Base-by-base conservation (phyloP, 1,140 invertebrate species). In the Drosophila pandora region DNA sequence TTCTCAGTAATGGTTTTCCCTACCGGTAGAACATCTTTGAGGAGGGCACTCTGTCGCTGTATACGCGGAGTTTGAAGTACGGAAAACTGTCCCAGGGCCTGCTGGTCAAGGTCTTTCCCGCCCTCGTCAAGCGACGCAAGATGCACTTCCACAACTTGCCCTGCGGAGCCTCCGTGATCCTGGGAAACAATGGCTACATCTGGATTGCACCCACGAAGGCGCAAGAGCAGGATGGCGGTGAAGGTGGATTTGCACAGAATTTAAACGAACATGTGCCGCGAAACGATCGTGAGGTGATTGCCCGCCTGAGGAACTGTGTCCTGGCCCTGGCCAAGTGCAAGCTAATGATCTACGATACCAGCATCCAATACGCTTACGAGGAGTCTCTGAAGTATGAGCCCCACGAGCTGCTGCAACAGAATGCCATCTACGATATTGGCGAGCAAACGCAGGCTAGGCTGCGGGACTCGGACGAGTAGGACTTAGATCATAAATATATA, bases 131-230 rank as follows among this genome's bases (percentile, higher is more conserved):
- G 91, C 93, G 98, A 22, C 95, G 97, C 52, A 99, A 99, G 92
- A 98, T 96, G 45, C 98, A 99, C 92, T 99, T 99, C 90, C 98
- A 99, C 88, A 97, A 97, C 92, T 93, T 99, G 32, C 95, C 96
- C 1, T 97, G 96, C 91, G 98, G 98, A 0, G 96, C 96, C 0
- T 97, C 95, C 72, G 93, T 99, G 7, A 99, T 99, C 60, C 94
- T 99, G 7, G 98, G 98, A 7, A 98, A 97, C 79, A 99, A 99
- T 92, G 99, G 99, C 0, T 99, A 96, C 77, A 95, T 99, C 55
- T 99, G 98, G 97, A 96, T 99, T 50, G 96, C 95, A 58, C 96
- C 97, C 12, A 95, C 94, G 52, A 89, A 92, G 39, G 92, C 92
- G 13, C 92, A 94, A 6, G 94, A 95, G 9, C 94, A 95, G 73